Base-by-base conservation (phyloP, 2,888 invertebrate species). In the Noctua janthina region DNA sequence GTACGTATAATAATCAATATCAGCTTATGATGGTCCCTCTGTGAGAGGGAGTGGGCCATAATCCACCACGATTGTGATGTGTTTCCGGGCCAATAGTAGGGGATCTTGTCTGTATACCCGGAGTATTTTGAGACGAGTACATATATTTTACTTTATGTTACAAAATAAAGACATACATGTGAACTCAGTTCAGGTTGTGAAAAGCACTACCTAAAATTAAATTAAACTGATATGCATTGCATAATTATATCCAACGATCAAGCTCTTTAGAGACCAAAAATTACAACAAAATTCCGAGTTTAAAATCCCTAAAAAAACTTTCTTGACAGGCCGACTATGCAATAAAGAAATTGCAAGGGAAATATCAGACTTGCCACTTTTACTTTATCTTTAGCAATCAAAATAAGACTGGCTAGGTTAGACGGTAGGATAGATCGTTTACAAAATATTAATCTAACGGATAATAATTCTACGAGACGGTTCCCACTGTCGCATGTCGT, bases 1-100 rank as follows among this genome's bases (percentile, higher is more conserved):
- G 97, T 96, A 89, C 0, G 78, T 79, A 67, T 29, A 5, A 13
- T n/a, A n/a, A 59, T 62, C 0, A 59, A 29, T 6, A 59, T 15
- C 2, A n/a, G 59, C 13, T 59, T 29, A 29, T 62, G 29, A 62
- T 29, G 7, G 1, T 29, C 29, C 29, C 15, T 15, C 13, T n/a
- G 11, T 0, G 56, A 11, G 56, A 23, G 8, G 10, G 8, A 23
- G 54, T 56, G 4, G 23, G 0, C 35, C 35, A 64, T 64, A 64
- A 17, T 64, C 29, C 0, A 64, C 5, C 29, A 35, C 2, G 8
- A 64, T 35, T 62, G 35, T 17, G 17, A 8, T 64, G 62, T 62
- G 29, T 7, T 64, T 29, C 29, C 15, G 62, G n/a, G 29, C 62
- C 15, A 29, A 59, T 62, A 7, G 29, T 7, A n/a, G 29, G 15